These are phyloP conservation scores for Meloidogyne chitwoodi DNA, from an alignment of 1,140 invertebrate species.

Conservation along the genomic window DNA sequence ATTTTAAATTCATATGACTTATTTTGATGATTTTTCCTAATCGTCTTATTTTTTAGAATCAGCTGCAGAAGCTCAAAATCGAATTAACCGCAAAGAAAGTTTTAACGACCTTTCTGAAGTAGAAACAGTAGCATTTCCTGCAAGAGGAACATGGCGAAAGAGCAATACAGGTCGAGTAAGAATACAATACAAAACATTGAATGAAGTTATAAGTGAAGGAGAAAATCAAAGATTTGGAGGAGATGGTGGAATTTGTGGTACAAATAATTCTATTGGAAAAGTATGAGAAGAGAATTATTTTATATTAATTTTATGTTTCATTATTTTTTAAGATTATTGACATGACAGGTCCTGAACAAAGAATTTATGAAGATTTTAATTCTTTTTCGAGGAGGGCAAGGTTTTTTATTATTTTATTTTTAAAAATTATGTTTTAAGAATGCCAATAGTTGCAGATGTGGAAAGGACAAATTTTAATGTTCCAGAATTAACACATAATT, in stretches of 20 bases:
- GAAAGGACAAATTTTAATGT: conserved; percentile 65
- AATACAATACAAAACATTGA: conserved; percentile 83
- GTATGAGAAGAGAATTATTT: not conserved
- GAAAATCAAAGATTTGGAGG: conserved; percentile 9
- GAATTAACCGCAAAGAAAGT: conserved; percentile 6
- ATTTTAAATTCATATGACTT: not conserved
- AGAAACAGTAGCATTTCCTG: conserved; percentile 18
- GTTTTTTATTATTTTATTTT: conserved; percentile 43
- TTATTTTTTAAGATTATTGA: conserved; percentile 89
- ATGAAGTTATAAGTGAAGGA: conserved; percentile 70
- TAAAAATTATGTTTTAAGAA: conserved; percentile 11
- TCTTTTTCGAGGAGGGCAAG: conserved; percentile 44
- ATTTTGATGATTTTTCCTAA: not conserved
- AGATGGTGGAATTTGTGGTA: not conserved
- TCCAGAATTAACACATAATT: conserved; percentile 85
- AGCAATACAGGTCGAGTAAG: conserved; percentile 63
- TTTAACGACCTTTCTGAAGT: conserved; percentile 20
- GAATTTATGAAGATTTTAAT: conserved; percentile 72
- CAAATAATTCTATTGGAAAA: not conserved
- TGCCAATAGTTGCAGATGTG: conserved; percentile 28
- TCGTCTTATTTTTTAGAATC: conserved; percentile 42
- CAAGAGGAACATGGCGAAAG: conserved; percentile 52
- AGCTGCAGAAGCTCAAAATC: conserved; percentile 52
- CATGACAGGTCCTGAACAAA: conserved; percentile 90
- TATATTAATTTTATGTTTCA: not conserved